Evolutionary conservation across 2,888 invertebrate genomes (phyloP).

Genomic region (Cantharis lateralis): DNA sequence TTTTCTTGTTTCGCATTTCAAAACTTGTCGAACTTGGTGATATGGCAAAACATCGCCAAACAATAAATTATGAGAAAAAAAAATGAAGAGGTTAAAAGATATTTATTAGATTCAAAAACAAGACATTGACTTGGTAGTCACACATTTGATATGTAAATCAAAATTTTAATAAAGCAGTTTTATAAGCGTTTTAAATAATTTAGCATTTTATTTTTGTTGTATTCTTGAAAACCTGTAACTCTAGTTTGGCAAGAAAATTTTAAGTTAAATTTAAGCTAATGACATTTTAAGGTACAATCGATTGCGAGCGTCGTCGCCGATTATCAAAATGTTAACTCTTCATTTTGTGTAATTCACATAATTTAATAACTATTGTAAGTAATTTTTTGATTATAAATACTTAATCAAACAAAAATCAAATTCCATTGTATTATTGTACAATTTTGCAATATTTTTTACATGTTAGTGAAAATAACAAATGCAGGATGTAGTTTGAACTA

Average conservation of each 20-base stretch:
- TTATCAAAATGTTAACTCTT: not conserved
- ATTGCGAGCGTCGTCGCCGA: not conserved
- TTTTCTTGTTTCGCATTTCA: not conserved
- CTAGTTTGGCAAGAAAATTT: constrained; percentile 11
- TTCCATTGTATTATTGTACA: not conserved
- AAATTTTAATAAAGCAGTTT: not conserved
- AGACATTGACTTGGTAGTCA: not conserved
- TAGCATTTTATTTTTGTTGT: not conserved
- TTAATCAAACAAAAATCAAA: not conserved
- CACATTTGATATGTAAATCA: not conserved
- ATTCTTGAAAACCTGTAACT: constrained; percentile 14
- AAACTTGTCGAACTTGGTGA: not conserved
- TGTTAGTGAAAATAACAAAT: not conserved
- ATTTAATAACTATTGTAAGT: not conserved
- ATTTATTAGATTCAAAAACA: not conserved
- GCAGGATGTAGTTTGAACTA: not conserved
- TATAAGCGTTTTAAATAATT: not conserved
- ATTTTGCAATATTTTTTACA: not conserved
- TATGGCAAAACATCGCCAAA: not conserved
- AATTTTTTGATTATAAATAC: not conserved
- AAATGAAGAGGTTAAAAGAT: not conserved
- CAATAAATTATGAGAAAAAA: not conserved
- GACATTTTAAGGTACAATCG: not conserved
- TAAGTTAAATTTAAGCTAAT: not conserved
- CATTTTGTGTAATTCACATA: not conserved